These are phyloP conservation scores for Isoperla grammatica DNA, from an alignment of 2,888 invertebrate genomes.

Conservation along the genomic window DNA sequence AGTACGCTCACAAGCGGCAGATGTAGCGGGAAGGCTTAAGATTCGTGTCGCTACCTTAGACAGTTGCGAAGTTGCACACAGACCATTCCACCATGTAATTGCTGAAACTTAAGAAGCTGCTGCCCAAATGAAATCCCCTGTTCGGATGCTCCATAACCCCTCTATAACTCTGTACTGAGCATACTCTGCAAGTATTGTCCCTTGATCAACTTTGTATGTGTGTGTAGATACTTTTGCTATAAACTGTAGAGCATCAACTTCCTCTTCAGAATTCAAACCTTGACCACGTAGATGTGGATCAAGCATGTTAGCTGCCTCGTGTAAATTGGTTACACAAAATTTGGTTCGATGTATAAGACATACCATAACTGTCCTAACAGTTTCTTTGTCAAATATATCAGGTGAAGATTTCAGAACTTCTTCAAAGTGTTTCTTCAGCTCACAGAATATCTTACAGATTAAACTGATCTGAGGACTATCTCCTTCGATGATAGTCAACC, in stretches of 20 bases:
- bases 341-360: slow-evolving; percentile 29
- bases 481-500: slow-evolving; percentile 31
- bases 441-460: slow-evolving; percentile 30
- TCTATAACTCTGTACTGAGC: background rate
- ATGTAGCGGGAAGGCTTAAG: slow-evolving; percentile 32
- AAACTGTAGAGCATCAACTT: slow-evolving; percentile 5
- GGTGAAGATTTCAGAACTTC: slow-evolving; percentile 27
- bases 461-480: slow-evolving; percentile 32
- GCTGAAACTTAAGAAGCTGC: slow-evolving; percentile 8
- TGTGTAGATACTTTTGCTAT: background rate
- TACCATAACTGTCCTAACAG: slow-evolving; percentile 24
- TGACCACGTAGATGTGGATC: slow-evolving; percentile 32
- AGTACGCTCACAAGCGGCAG: slow-evolving; percentile 35
- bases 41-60: slow-evolving; percentile 32
- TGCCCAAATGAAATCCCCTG: background rate
- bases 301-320: slow-evolving; percentile 35
- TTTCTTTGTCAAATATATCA: background rate
- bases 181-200: background rate
- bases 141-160: slow-evolving; percentile 8
- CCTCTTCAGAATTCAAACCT: slow-evolving; percentile 25
- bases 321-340: slow-evolving; percentile 30
- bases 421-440: slow-evolving; percentile 32
- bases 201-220: background rate
- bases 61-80: slow-evolving; percentile 31
- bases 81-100: slow-evolving; percentile 31